Conservation (phyloP, 64 coral and sea anemone species). For the Montipora capricornis region DNA sequence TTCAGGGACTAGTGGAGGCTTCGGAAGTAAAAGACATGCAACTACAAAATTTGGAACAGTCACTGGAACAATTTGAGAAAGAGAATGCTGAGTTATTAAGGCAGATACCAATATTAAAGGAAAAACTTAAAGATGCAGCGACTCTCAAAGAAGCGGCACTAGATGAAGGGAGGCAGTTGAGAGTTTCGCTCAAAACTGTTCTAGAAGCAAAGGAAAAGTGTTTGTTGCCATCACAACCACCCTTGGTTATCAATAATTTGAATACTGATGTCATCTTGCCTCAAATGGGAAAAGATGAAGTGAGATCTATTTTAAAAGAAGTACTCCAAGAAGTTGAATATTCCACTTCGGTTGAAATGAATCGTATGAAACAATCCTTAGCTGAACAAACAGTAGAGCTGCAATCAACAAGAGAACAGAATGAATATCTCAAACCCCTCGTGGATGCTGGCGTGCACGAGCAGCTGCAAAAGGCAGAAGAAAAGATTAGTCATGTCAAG, state of each 20-base stretch:
- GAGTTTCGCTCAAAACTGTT: conserved; percentile 3
- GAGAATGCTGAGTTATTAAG: neutral
- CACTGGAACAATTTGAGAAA: neutral
- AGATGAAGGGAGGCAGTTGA: conserved; percentile 6
- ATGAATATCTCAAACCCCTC: conserved; percentile 9
- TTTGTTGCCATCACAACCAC: neutral
- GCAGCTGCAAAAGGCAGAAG: conserved; percentile 18
- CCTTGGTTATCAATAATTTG: conserved; percentile 20
- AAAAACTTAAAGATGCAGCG: neutral
- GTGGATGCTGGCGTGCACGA: conserved; percentile 3
- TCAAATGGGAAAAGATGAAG: conserved; percentile 30
- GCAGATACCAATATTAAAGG: neutral
- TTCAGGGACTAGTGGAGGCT: neutral
- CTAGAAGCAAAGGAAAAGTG: conserved; percentile 41
- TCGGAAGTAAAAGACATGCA: neutral
- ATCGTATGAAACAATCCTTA: neutral
- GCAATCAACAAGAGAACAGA: neutral
- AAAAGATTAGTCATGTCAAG: conserved; percentile 4
- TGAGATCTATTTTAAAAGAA: conserved; percentile 19
- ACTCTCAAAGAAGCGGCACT: conserved; percentile 4
- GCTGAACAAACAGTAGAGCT: conserved; percentile 6
- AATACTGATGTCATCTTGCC: conserved; percentile 27
- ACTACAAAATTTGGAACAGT: neutral
- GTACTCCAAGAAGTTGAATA: conserved; percentile 23
- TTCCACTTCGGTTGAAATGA: conserved; percentile 23